Percentiles rank a stretch among this genome's conserved stretches.
Conservation (phyloP, 2,113 vertebrate species). For the Chaenogobius annularis region DNA sequence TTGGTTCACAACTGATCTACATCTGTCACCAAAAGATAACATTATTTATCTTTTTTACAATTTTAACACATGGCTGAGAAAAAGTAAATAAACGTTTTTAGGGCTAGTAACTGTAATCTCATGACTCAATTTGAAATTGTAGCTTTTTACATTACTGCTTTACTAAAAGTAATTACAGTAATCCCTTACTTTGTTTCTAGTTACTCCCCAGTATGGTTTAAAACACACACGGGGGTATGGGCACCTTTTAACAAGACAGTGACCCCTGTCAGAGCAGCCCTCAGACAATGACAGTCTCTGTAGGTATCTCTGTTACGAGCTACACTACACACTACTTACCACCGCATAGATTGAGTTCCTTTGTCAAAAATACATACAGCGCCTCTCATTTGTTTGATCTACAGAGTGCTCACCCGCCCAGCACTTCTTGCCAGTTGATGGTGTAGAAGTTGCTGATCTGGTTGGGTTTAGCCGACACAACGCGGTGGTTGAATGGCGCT, state of each 20-base stretch:
- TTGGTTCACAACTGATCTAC: no score
- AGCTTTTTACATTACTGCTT: no score
- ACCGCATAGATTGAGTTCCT: background rate
- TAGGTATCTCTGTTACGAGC: background rate
- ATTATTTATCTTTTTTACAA: no score
- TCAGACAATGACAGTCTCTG: background rate
- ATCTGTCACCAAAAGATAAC: no score
- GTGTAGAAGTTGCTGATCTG: slow-evolving; percentile 88
- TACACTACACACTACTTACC: background rate
- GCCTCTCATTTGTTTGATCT: background rate
- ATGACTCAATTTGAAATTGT: no score
- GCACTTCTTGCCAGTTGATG: slow-evolving; percentile 85
- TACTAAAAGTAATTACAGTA: no score
- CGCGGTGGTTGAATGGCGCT: slow-evolving; percentile 90
- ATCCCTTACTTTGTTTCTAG: no score
- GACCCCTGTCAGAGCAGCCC: background rate
- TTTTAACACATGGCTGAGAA: no score
- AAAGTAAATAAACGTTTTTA: no score
- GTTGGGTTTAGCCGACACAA: slow-evolving; percentile 87
- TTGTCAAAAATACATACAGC: background rate
- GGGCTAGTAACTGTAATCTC: no score
- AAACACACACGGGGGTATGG: background rate
- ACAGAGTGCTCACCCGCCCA: slow-evolving; percentile 86
- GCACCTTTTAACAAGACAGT: background rate
- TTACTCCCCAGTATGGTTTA: no score